A percentile compares a stretch with the other conserved stretches of the same genome.
These are phyloP conservation scores for Hyperoodon ampullatus DNA, from an alignment of 2,113 vertebrate species.

Conservation along the genomic window DNA sequence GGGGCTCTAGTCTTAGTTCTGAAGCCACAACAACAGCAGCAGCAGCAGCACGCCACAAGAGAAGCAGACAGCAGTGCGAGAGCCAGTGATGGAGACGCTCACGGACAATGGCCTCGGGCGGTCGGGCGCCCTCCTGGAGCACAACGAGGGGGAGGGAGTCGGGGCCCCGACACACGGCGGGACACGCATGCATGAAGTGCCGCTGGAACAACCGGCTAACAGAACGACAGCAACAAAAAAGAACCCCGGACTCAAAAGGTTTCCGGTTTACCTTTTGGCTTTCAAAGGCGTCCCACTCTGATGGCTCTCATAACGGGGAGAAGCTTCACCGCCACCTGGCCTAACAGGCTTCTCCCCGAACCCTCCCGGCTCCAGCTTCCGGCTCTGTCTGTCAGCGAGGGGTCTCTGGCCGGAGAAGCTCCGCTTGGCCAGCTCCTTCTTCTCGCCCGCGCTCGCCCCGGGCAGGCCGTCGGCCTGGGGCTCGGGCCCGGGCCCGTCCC, in stretches of 20 bases:
- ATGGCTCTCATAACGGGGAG: conserved; percentile 90
- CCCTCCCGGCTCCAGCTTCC: conserved; percentile 91
- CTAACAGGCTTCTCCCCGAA: conserved; percentile 89
- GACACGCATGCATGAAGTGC: conserved; percentile 56
- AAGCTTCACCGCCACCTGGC: conserved; percentile 85
- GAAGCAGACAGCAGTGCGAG: neutral
- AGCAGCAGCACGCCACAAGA: neutral
- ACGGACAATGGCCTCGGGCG: neutral
- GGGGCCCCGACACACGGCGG: neutral
- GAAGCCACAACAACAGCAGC: neutral
- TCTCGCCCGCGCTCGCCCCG: conserved; percentile 89
- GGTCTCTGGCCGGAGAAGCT: conserved; percentile 99
- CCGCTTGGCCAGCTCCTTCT: conserved; percentile 95
- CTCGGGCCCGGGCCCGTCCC: conserved; percentile 82
- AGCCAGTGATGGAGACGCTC: neutral
- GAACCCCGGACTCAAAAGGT: neutral
- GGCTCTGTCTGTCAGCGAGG: conserved; percentile 93
- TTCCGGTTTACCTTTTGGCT: conserved; percentile 90
- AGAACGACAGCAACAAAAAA: neutral
- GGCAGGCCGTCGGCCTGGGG: conserved; percentile 86
- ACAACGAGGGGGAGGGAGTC: neutral
- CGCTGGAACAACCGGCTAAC: neutral
- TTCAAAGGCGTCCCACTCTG: conserved; percentile 90
- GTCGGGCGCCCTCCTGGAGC: neutral
- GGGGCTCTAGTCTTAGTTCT: neutral